Conservation (phyloP, 2,888 invertebrate genomes). For the Drosophila borealis region DNA sequence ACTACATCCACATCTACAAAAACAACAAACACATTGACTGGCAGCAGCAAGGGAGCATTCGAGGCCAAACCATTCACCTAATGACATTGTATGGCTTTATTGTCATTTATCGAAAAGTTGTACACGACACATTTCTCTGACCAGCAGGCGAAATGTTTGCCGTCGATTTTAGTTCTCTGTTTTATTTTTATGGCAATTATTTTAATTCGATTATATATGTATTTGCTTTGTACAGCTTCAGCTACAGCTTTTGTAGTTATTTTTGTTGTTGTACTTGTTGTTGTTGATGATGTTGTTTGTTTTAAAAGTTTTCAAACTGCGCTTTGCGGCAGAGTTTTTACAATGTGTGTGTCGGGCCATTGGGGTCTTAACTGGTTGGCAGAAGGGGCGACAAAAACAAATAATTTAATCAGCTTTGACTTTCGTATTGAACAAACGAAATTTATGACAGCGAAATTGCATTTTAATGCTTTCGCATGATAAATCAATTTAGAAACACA, state of each 20-base stretch:
- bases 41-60: conserved; percentile 27
- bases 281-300: conserved; percentile 26
- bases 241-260: conserved; percentile 8
- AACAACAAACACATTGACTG: conserved; percentile 19
- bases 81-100: conserved; percentile 77
- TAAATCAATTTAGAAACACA: conserved; percentile 17
- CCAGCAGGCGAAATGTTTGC: conserved; percentile 57
- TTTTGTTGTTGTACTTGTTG: not conserved
- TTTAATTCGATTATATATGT: conserved; percentile 72
- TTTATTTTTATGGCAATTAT: conserved; percentile 63
- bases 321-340: conserved; percentile 33
- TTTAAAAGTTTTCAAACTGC: conserved; percentile 46
- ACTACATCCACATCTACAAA: conserved; percentile 7
- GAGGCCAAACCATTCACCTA: conserved; percentile 69
- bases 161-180: conserved; percentile 54
- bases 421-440: conserved; percentile 21
- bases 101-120: conserved; percentile 79
- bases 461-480: conserved; percentile 9
- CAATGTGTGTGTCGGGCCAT: conserved; percentile 8
- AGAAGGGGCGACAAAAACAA: conserved; percentile 6
- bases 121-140: conserved; percentile 36
- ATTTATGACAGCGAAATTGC: conserved; percentile 16
- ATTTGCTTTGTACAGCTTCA: conserved; percentile 28
- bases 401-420: conserved; percentile 56
- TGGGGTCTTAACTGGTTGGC: conserved; percentile 1